Conservation (phyloP, 2,888 invertebrate genomes). For the Chrysolina oricalcia region DNA sequence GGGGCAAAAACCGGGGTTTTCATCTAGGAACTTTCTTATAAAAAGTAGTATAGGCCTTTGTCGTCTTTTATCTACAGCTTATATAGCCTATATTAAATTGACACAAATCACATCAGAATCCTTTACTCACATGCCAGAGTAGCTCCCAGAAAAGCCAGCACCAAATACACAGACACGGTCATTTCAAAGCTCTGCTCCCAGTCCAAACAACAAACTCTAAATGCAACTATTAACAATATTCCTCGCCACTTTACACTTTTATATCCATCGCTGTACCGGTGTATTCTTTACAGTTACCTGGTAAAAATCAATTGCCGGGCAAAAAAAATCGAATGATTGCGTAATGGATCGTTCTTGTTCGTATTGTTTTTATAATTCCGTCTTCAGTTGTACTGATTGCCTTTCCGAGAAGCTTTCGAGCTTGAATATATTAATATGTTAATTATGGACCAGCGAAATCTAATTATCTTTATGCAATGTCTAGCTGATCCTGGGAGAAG, state of each 20-base stretch:
- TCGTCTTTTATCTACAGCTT: not conserved
- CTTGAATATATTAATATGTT: slow-evolving; percentile 9
- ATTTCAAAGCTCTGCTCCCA: not conserved
- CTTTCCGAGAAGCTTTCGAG: slow-evolving; percentile 7
- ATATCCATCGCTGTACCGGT: not conserved
- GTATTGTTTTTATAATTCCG: not conserved
- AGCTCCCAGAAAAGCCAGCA: slow-evolving; percentile 1
- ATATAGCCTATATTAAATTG: not conserved
- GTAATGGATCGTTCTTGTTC: slow-evolving; percentile 1
- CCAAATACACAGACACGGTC: slow-evolving; percentile 7
- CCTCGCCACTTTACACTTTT: not conserved
- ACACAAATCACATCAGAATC: not conserved
- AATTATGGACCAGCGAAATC: too few relatives aligned
- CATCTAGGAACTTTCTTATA: too few relatives aligned
- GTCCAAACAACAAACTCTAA: not conserved
- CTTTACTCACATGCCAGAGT: slow-evolving; percentile 11
- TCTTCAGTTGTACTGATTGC: not conserved
- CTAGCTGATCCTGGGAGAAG: too few relatives aligned
- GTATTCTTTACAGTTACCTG: slow-evolving; percentile 1
- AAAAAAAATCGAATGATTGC: slow-evolving; percentile 14
- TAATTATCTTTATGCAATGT: too few relatives aligned
- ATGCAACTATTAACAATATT: not conserved
- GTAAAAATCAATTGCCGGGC: slow-evolving; percentile 1
- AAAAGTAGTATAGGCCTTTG: too few relatives aligned
- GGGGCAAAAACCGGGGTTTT: too few relatives aligned